A percentile compares a stretch with the other conserved stretches of the same genome.
phyloP scores from a whole-genome alignment of 2,797 vertebrate genomes.

The Lophius americanus region DNA sequence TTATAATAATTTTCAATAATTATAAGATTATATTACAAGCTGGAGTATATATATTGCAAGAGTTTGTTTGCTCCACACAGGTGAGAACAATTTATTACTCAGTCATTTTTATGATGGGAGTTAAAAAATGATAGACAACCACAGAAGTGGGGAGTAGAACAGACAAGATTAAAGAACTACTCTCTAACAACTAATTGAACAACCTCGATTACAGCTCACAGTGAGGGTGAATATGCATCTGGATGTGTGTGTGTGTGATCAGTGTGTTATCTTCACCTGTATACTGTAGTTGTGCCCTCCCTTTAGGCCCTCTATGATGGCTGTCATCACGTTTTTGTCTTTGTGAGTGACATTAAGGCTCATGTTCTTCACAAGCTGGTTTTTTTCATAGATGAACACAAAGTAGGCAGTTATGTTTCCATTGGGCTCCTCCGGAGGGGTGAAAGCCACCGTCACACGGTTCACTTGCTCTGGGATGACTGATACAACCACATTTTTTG shows the following conservation, averaged over 20 bases:
- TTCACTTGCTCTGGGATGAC: conserved; percentile 91
- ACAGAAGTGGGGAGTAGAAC: background rate
- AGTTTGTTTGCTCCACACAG: too few species aligned
- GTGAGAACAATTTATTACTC: too few species aligned
- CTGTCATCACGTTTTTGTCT: conserved; percentile 84
- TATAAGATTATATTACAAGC: too few species aligned
- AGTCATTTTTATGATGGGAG: too few species aligned
- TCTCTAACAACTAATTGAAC: background rate
- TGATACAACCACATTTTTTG: conserved; percentile 90
- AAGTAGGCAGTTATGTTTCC: conserved; percentile 93
- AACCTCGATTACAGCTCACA: background rate
- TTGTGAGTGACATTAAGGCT: conserved; percentile 83
- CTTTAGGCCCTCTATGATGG: conserved; percentile 90
- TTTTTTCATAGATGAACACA: conserved; percentile 86
- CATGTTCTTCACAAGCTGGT: conserved; percentile 83
- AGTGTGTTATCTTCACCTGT: conserved; percentile 77
- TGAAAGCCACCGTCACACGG: conserved; percentile 89
- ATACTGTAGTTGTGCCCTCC: conserved; percentile 94
- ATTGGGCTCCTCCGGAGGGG: conserved; percentile 90
- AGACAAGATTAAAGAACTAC: conserved; percentile 1
- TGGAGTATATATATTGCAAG: too few species aligned
- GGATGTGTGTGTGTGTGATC: background rate
- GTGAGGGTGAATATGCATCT: background rate
- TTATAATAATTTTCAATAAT: too few species aligned
- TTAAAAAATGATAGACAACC: background rate